phyloP scores from a whole-genome alignment of 2,888 invertebrate species.

The Orthonevra nobilis region DNA sequence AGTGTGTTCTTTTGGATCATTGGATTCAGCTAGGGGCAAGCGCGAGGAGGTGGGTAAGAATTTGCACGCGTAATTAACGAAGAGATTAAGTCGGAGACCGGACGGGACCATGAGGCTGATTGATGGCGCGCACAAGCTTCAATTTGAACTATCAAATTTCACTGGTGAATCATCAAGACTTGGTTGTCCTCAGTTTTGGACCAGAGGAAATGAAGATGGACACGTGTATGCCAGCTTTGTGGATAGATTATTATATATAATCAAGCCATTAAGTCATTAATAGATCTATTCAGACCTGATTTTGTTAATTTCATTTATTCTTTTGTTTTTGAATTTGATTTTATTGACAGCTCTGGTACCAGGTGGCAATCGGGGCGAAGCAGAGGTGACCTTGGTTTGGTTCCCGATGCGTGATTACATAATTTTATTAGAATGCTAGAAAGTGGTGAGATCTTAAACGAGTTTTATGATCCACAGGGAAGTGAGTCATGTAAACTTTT shows the following conservation, averaged over 20 bases:
- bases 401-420: background rate
- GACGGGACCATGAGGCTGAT: background rate
- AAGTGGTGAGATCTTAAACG: background rate
- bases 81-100: background rate
- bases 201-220: too few relatives aligned
- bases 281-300: background rate
- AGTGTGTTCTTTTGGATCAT: background rate
- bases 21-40: constrained; percentile 3
- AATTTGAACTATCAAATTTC: constrained; percentile 19
- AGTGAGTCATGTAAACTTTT: too few relatives aligned
- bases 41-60: background rate
- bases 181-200: background rate
- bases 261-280: constrained; percentile 25
- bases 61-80: constrained; percentile 2
- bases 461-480: too few relatives aligned
- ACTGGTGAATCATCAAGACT: constrained; percentile 8
- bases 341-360: constrained; percentile 23
- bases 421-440: background rate
- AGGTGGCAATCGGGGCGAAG: constrained; percentile 30
- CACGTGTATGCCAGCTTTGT: constrained; percentile 14
- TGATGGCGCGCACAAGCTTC: constrained; percentile 10
- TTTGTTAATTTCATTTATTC: background rate
- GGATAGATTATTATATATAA: constrained; percentile 19
- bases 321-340: background rate
- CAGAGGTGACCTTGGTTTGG: constrained; percentile 9